Base-by-base conservation (phyloP, 2,888 invertebrate genomes). In the Dinocampus coccinellae region DNA sequence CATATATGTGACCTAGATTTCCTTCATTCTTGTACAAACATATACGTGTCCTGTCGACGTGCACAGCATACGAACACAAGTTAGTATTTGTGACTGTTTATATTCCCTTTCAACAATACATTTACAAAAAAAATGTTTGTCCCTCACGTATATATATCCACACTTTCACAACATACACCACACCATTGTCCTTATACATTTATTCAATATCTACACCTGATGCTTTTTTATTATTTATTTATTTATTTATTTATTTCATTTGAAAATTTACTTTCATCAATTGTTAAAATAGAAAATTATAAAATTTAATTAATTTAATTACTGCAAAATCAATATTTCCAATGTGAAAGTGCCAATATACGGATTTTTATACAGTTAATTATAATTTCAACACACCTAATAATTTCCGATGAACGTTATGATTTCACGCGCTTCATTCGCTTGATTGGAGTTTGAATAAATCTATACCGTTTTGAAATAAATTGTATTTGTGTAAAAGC, bases 1-100 rank as follows among this genome's bases (percentile, higher is more conserved):
- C 16, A 62, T 20, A 13, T 47, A 16, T 22, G 16, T 71, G 75
- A 73, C 75, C 73, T 69, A 75, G 47, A 75, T 75, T 72, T 72
- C 70, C 73, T 72, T 66, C 60, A 58, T 69, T 75, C 2, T 29
- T 64, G 26, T 52, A 22, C 10, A 10, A 33, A 36, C 22, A 16
- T 47, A 65, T 65, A 29, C 65, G 29, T 33, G 52, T 24, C 52
- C 29, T 47, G 47, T 63, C 63, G 63, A 63, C 63, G 63, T 63
- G 63, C 63, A 20, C 63, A 52, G 52, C 47, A 63, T 47, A 34
- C 16, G 16, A 47, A 47, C 7, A 20, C 20, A 47, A 16, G 16
- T 16, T 47, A 16, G 47, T 7, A 29, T 7, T 29, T 29, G 29
- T 7, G 29, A 70, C 2, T 65, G 57, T 57, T 58, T 33, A 34